Base-by-base conservation (phyloP, 53 echinoderm and acorn worm species). In the Temnopleurus reevesii region DNA sequence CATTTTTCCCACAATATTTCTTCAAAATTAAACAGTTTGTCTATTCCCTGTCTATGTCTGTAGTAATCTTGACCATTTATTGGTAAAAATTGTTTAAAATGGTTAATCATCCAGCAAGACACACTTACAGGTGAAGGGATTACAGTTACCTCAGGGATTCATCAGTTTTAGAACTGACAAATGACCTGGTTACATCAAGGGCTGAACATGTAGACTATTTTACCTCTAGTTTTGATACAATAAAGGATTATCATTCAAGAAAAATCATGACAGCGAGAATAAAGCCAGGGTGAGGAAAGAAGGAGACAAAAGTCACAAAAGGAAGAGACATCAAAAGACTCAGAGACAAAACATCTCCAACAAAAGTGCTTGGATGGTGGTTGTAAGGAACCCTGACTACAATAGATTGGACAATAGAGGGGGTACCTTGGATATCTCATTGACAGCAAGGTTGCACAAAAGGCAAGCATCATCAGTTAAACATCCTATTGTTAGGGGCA, bases 241-340 rank as follows among this genome's bases (percentile, higher is more conserved):
- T 83, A 23, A 47, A 83, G 83, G 83, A 83, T 83, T 83, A 83
- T 53, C 54, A 83, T 83, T 83, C 56, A 83, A 47, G 28, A 83
- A 46, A 71, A 83, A 83, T 83, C 55, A 83, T 83, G 83, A 83
- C 83, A 83, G 83, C 51, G 19, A 0, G 23, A 7, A 55, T 49
- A 49, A 77, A 79, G 53, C 6, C n/a, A 53, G 53, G 34, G n/a
- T 49, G 57, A 83, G 55, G 56, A 83, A 56, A 83, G 53, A 19
- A 46, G 29, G n/a, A 53, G 18, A 53, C 49, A 46, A n/a, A n/a
- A n/a, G n/a, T n/a, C 25, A 46, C 19, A 33, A 81, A 33, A 49
- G 34, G 18, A 49, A 17, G 13, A 28, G 43, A 56, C 21, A 83
- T 83, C 54, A 83, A 83, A 56, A 55, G 54, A 21, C 1, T 27